Evolutionary conservation across 2,797 vertebrate species (phyloP).

Genomic region (Sebastes kiyomatsui): DNA sequence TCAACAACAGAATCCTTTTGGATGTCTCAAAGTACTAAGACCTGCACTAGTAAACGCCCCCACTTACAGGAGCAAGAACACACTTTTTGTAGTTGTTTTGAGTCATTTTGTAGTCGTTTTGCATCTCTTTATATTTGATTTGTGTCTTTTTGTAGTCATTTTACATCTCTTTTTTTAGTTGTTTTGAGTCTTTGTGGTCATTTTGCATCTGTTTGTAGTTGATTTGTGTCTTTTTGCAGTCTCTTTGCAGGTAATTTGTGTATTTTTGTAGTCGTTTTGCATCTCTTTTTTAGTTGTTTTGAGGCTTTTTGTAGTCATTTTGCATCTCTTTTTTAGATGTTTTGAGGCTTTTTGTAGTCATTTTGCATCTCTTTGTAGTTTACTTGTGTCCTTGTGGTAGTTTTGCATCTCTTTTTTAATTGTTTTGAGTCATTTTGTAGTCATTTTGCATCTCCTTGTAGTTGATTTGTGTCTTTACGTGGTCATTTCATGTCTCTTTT

Average conservation of each 20-base stretch:
- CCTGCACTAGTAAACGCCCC: too few species aligned
- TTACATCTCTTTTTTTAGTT: neutral
- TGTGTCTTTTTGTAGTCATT: neutral
- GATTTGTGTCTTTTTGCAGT: neutral
- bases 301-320: neutral
- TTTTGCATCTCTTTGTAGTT: neutral
- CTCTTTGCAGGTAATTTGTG: too few species aligned
- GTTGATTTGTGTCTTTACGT: neutral
- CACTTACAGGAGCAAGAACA: too few species aligned
- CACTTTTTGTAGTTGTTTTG: neutral
- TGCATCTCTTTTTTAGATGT: neutral
- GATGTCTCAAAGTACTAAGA: too few species aligned
- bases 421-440: neutral
- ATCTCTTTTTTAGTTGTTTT: neutral
- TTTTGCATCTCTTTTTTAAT: neutral
- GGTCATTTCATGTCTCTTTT: neutral
- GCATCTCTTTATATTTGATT: neutral
- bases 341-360: neutral
- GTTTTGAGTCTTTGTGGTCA: neutral
- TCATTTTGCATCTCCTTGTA: neutral
- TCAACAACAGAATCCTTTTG: too few species aligned
- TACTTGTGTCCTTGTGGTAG: neutral
- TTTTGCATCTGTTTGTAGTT: neutral
- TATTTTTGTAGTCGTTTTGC: neutral
- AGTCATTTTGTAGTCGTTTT: neutral